Evolutionary conservation across 2,797 vertebrate genomes (phyloP), one percentile per base, ranked within the genome.

Genomic region (Vespertilio murinus): DNA sequence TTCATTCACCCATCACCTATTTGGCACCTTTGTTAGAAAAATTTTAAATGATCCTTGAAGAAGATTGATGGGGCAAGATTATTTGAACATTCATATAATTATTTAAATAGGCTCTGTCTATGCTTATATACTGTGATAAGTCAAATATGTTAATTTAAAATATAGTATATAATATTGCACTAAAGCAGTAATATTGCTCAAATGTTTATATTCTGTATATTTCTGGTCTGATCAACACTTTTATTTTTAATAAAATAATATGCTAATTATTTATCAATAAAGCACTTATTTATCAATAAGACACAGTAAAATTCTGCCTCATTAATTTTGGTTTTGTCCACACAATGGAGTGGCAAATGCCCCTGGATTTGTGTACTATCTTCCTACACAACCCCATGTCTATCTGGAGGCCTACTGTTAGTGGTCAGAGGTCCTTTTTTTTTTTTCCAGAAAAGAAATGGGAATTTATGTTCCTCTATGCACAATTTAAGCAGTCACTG

Each of bases 1-100:
- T 42, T 96, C 64, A 61, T 91, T 75, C n/a, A 78, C 92, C 38
- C 40, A 94, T 91, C 54, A 88, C 16, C 18, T 90, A 86, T 83
- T 45, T 93, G 61, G 23, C 17, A 92, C 5, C 0, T 69, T 90
- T 88, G 13, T 65, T 52, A 49, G 81, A 90, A 94, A 33, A 70
- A 14, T 22, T 64, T 78, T 90, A 80, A 94, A 95, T 78, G 28
- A 93, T 67, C 3, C 9, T 79, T 83, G 45, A 93, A 90, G 25
- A 96, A 90, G 65, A 59, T 14, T 59, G 35, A 85, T 28, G 14
- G 8, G 1, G 3, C 16, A 22, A 33, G 42, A 64, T 80, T 81
- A 93, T 61, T 65, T 28, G 79, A 94, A 74, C 2, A 47, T 40
- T 87, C 28, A 59, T 8, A n/a, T 38, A 81, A 77, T 59, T 85